Percentiles rank a stretch among this genome's conserved stretches.
These are phyloP conservation scores for Eidolon dupreanum DNA, from an alignment of 2,797 vertebrate species.

Conservation along the genomic window DNA sequence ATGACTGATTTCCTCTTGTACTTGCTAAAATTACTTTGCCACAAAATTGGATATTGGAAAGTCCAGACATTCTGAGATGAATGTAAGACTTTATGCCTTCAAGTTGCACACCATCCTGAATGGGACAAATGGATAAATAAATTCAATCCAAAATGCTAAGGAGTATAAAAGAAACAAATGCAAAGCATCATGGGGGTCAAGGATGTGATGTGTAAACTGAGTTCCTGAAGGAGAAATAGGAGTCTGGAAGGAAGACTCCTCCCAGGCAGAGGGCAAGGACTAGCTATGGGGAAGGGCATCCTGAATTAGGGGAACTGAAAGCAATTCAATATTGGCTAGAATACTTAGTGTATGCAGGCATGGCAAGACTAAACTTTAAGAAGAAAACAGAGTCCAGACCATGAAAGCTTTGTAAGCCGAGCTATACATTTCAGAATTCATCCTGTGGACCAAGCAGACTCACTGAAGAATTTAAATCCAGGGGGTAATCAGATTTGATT, in stretches of 20 bases:
- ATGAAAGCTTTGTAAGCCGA: constrained; percentile 32
- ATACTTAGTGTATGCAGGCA: background rate
- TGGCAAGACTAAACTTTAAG: background rate
- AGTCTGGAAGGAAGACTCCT: background rate
- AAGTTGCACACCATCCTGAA: background rate
- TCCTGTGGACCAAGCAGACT: background rate
- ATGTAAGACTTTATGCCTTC: background rate
- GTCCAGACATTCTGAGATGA: background rate
- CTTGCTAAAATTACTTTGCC: constrained; percentile 29
- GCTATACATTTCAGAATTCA: background rate
- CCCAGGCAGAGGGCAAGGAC: background rate
- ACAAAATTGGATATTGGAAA: background rate
- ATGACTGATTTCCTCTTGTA: background rate
- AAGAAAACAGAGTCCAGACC: background rate
- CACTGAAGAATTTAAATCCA: constrained; percentile 11
- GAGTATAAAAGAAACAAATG: background rate
- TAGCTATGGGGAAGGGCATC: background rate
- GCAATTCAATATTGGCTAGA: background rate
- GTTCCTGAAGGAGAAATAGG: background rate
- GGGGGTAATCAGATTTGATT: background rate
- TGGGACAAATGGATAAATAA: background rate
- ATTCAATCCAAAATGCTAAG: background rate
- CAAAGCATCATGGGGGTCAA: background rate
- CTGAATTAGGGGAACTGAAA: constrained; percentile 53
- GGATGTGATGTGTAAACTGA: background rate